Conservation (phyloP, 1,140 invertebrate genomes). For the Meloidogyne floridensis region DNA sequence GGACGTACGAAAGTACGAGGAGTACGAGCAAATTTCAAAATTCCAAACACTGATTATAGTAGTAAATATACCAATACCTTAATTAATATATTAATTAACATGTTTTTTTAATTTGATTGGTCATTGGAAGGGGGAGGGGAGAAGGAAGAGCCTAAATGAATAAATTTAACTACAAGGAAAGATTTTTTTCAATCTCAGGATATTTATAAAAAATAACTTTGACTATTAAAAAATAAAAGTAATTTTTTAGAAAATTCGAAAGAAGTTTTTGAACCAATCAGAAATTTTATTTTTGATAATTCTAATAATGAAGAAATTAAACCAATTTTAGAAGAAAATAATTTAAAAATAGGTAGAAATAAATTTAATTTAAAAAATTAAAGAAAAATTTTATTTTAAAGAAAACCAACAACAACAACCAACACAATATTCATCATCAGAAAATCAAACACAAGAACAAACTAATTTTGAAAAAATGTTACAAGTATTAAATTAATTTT, state of each 20-base stretch:
- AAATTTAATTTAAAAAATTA: neutral
- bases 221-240: neutral
- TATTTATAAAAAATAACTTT: neutral
- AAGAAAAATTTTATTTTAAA: too few relatives aligned
- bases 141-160: too few relatives aligned
- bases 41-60: too few relatives aligned
- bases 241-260: neutral
- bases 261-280: neutral
- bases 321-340: neutral
- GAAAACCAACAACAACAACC: neutral
- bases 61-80: too few relatives aligned
- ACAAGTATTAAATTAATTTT: neutral
- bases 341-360: neutral
- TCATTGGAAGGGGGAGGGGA: too few relatives aligned
- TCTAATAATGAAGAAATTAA: neutral
- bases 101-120: too few relatives aligned
- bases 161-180: too few relatives aligned
- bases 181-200: too few relatives aligned
- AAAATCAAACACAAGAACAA: neutral
- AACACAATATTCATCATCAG: neutral
- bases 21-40: too few relatives aligned
- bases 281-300: neutral
- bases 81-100: too few relatives aligned
- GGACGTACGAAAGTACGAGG: too few relatives aligned
- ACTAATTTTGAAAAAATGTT: constrained; percentile 10